Conservation (phyloP, 1,140 invertebrate genomes). For the Limonius californicus region DNA sequence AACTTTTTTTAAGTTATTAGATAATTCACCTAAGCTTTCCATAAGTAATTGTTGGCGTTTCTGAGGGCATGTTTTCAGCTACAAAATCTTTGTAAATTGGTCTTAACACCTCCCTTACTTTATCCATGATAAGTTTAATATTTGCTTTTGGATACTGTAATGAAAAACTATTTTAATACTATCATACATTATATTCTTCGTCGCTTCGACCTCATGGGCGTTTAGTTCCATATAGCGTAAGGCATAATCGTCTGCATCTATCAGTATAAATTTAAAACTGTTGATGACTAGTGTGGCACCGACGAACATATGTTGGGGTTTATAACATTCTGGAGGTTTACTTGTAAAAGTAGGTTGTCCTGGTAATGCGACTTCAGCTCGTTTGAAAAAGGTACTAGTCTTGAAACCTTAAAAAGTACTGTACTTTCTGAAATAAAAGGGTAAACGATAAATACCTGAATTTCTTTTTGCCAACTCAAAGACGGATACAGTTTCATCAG, state of each 20-base stretch:
- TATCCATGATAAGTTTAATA: slow-evolving; percentile 63
- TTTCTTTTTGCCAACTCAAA: slow-evolving; percentile 73
- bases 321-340: slow-evolving; percentile 68
- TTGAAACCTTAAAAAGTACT: slow-evolving; percentile 40
- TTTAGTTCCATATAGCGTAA: slow-evolving; percentile 84
- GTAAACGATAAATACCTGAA: slow-evolving; percentile 54
- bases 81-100: slow-evolving; percentile 71
- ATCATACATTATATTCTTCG: too few species aligned
- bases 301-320: slow-evolving; percentile 74
- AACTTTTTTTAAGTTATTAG: background rate
- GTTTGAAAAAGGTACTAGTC: slow-evolving; percentile 66
- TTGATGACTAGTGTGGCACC: slow-evolving; percentile 72
- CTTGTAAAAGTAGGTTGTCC: slow-evolving; percentile 65
- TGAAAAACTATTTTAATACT: slow-evolving; percentile 35
- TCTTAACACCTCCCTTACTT: slow-evolving; percentile 59
- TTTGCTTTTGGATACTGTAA: slow-evolving; percentile 73
- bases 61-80: slow-evolving; percentile 58
- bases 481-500: slow-evolving; percentile 79
- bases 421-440: too few species aligned
- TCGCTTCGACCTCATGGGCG: slow-evolving; percentile 68
- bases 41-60: slow-evolving; percentile 44
- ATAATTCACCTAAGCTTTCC: slow-evolving; percentile 33
- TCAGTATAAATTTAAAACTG: slow-evolving; percentile 71
- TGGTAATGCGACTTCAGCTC: slow-evolving; percentile 66
- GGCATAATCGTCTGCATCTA: slow-evolving; percentile 81